Percentiles rank a stretch among this genome's conserved stretches.
phyloP scores from a whole-genome alignment of 1,140 invertebrate genomes.

The Penaeus indicus region DNA sequence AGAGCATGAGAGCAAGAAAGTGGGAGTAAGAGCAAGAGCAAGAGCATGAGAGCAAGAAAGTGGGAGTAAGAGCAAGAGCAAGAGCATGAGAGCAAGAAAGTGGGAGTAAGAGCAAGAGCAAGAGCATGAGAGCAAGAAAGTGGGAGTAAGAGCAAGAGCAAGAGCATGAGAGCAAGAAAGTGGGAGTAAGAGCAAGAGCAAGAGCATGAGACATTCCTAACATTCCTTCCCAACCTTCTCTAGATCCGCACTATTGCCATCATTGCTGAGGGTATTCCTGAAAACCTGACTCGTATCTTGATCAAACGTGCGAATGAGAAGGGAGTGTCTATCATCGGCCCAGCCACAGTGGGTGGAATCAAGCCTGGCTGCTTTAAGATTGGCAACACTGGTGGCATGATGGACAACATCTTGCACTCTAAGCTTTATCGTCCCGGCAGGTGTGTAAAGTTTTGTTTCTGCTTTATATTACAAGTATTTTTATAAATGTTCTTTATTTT shows the following conservation, averaged over 20 bases:
- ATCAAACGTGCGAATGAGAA: conserved; percentile 88
- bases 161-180: no score
- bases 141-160: no score
- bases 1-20: no score
- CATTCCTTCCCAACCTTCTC: conserved; percentile 35
- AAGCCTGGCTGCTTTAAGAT: conserved; percentile 99
- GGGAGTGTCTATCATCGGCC: conserved; percentile 91
- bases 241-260: conserved; percentile 96
- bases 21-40: no score
- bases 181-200: no score
- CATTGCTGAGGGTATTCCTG: conserved; percentile 98
- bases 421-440: conserved; percentile 95
- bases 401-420: conserved; percentile 98
- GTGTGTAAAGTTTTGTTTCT: conserved; percentile 67
- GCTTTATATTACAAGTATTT: conserved; percentile 35
- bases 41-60: no score
- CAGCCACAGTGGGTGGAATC: conserved; percentile 96
- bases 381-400: conserved; percentile 99
- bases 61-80: no score
- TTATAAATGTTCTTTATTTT: conserved; percentile 18
- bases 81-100: no score
- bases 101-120: no score
- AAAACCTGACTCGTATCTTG: conserved; percentile 96
- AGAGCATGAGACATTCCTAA: background rate
- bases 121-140: no score